A percentile compares a stretch with the other conserved stretches of the same genome.
phyloP scores from a whole-genome alignment of 2,888 invertebrate genomes.

The Drosophila crucigera region DNA sequence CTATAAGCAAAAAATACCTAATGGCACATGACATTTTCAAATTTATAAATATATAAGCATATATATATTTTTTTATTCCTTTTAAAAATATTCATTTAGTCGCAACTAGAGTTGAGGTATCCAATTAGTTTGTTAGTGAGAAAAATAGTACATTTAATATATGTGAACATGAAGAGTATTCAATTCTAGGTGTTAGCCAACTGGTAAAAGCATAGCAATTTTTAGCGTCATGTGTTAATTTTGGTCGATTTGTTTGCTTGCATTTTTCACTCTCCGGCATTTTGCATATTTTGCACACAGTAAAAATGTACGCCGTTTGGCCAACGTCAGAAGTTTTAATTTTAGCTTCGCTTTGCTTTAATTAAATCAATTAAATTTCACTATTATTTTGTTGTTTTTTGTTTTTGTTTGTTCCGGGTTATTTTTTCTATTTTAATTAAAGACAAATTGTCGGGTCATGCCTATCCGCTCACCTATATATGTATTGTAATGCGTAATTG shows the following conservation, averaged over 20 bases:
- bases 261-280: slow-evolving; percentile 25
- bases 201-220: background rate
- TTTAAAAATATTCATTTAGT: background rate
- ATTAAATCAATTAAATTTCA: slow-evolving; percentile 49
- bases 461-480: slow-evolving; percentile 51
- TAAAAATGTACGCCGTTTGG: slow-evolving; percentile 25
- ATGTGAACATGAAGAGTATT: slow-evolving; percentile 5
- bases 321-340: slow-evolving; percentile 21
- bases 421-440: slow-evolving; percentile 43
- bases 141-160: background rate
- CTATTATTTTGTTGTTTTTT: slow-evolving; percentile 6
- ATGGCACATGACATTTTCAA: background rate
- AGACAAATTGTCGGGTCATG: slow-evolving; percentile 40
- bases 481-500: background rate
- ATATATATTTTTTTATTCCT: background rate
- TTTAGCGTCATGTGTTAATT: slow-evolving; percentile 21
- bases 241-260: slow-evolving; percentile 31
- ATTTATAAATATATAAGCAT: background rate
- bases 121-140: background rate
- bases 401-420: slow-evolving; percentile 25
- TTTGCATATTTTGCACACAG: slow-evolving; percentile 23
- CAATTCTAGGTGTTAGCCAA: background rate
- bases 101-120: background rate
- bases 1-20: background rate
- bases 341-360: slow-evolving; percentile 22